Base-by-base conservation (phyloP, 1,140 invertebrate species). In the Popillia japonica region DNA sequence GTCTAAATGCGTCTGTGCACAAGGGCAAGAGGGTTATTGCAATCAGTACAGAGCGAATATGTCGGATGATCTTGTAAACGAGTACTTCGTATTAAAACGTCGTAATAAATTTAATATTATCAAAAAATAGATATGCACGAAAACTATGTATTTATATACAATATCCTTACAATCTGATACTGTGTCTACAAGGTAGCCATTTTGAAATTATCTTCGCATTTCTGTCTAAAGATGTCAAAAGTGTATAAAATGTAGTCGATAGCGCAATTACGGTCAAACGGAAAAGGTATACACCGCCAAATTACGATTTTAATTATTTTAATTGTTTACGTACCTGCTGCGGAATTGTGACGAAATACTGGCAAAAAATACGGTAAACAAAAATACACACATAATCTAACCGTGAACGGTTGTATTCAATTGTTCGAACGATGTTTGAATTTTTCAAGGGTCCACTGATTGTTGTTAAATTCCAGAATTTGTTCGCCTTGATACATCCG, bases 1-100 rank as follows among this genome's bases (percentile, higher is more conserved):
- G 84, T 80, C 79, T 68, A 68, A 76, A 80, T 81, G 79, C 82
- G 82, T 82, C 82, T 81, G 80, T 80, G 84, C 84, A 82, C 83
- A 84, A 84, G 83, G 83, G 81, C 82, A 82, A 61, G 44, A 48
- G 48, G 72, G 72, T 74, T 74, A 74, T 44, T 41, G 41, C 72
- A 44, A 74, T 74, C 64, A 22, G 64, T 27, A 40, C 64, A 40
- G 27, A 68, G 61, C 61, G 22, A 68, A 68, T 22, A 68, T 68
- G 20, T 34, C 61, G 61, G 10, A 27, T 68, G 61, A 68, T 68
- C 22, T 55, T 55, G 17, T 68, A 68, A 68, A 68, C 11, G 11
- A 68, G 11, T 68, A 68, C 61, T 22, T 34, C 61, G 61, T 34
- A 34, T 68, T 68, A 68, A 68, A 68, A 68, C 61, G 22, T 68